Conservation (phyloP, 23 tunicate species). For the Ciona savignyi region DNA sequence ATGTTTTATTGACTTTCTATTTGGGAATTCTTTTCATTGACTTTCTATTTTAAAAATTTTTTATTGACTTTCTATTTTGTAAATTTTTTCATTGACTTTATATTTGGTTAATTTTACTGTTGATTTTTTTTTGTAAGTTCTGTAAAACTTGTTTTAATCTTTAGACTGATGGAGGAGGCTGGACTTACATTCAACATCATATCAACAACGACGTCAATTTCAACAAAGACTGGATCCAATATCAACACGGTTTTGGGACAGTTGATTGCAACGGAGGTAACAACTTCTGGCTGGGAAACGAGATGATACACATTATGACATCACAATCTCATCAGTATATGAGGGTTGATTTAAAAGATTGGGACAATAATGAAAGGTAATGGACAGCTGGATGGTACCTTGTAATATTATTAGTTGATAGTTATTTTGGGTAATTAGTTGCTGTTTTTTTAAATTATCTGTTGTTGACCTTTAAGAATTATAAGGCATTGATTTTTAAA, state of each 20-base stretch:
- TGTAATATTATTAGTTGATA: too few relatives aligned
- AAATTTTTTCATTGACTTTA: too few relatives aligned
- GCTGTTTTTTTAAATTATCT: too few relatives aligned
- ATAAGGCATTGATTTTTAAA: not conserved
- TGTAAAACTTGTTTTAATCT: not conserved
- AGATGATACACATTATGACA: conserved; percentile 31
- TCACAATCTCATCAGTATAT: conserved; percentile 21
- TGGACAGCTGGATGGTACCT: too few relatives aligned
- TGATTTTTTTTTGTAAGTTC: too few relatives aligned
- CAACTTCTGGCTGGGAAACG: conserved; percentile 53
- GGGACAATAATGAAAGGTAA: conserved; percentile 28
- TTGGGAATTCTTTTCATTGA: too few relatives aligned
- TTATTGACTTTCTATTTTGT: too few relatives aligned
- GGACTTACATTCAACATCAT: conserved; percentile 57
- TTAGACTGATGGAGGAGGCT: conserved; percentile 57
- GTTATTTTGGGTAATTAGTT: too few relatives aligned
- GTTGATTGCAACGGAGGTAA: conserved; percentile 22
- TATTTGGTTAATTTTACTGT: too few relatives aligned
- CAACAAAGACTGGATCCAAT: conserved; percentile 40
- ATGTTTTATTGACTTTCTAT: too few relatives aligned
- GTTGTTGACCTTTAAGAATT: not conserved
- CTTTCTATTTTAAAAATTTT: too few relatives aligned
- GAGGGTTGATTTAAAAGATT: conserved; percentile 41
- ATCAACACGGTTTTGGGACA: conserved; percentile 39
- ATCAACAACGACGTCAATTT: conserved; percentile 32